These are phyloP conservation scores for Megalonaias nervosa DNA, from an alignment of 1,140 invertebrate species.

Conservation along the genomic window DNA sequence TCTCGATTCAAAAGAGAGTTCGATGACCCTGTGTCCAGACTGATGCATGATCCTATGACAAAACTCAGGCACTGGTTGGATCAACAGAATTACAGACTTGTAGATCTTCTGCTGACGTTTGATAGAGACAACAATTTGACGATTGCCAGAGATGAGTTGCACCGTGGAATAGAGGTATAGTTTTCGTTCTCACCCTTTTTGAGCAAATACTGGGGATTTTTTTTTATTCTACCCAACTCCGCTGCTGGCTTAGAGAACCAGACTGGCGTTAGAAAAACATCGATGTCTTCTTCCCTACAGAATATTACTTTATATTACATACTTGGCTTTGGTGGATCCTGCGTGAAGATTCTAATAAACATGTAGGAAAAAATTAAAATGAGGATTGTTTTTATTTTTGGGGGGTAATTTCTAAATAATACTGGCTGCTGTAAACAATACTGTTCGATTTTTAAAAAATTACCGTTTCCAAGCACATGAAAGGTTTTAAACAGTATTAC, in stretches of 20 bases:
- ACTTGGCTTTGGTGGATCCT: too few species aligned
- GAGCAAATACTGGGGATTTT: not conserved
- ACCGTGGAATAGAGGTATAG: constrained; percentile 56
- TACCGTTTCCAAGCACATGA: too few species aligned
- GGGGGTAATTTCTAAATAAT: too few species aligned
- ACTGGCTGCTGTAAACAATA: too few species aligned
- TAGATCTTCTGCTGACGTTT: constrained; percentile 65
- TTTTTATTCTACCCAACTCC: too few species aligned
- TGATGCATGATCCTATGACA: constrained; percentile 62
- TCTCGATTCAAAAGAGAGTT: constrained; percentile 25
- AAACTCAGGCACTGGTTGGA: constrained; percentile 64
- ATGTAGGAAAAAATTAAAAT: too few species aligned
- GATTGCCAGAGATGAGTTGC: constrained; percentile 59
- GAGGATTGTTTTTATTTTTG: too few species aligned
- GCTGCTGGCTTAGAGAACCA: too few species aligned
- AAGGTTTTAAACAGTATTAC: not conserved
- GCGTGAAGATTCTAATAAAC: too few species aligned
- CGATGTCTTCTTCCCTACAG: too few species aligned
- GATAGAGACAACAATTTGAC: constrained; percentile 62
- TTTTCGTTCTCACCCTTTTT: not conserved
- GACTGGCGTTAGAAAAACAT: not conserved
- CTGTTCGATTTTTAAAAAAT: too few species aligned
- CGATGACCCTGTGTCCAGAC: constrained; percentile 40
- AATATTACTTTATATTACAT: too few species aligned
- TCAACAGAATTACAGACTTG: constrained; percentile 57